These are phyloP conservation scores for Anastrepha obliqua DNA, from an alignment of 1,140 invertebrate genomes.

Conservation along the genomic window DNA sequence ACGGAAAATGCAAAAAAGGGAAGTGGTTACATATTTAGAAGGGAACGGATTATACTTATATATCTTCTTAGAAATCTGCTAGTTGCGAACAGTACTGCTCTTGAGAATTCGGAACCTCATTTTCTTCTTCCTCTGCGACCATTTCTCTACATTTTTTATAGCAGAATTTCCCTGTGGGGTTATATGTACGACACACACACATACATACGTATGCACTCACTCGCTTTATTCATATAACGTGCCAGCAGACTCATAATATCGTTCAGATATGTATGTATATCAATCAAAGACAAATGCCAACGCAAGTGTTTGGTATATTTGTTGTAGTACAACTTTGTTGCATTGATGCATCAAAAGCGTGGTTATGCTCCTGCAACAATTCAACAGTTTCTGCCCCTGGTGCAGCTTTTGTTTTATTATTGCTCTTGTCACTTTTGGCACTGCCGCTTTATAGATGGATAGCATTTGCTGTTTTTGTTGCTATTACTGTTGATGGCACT, in stretches of 20 bases:
- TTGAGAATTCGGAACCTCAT: no score
- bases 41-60: no score
- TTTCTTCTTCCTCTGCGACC: no score
- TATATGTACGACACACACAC: no score
- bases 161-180: no score
- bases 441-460: conserved; percentile 18
- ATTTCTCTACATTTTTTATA: no score
- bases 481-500: conserved; percentile 46
- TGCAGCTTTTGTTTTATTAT: conserved; percentile 31
- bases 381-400: neutral
- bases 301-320: neutral
- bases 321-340: neutral
- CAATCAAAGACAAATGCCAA: neutral
- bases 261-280: neutral
- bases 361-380: neutral
- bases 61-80: no score
- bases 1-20: no score
- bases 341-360: neutral
- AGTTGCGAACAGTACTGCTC: no score
- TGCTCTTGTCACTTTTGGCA: conserved; percentile 17
- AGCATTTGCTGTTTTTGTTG: conserved; percentile 43
- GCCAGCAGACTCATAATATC: neutral
- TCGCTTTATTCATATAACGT: neutral
- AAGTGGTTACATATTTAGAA: no score
- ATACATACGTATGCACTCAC: neutral